Evolutionary conservation across 1,140 invertebrate genomes (phyloP).

Genomic region (Muscidifurax raptorellus): DNA sequence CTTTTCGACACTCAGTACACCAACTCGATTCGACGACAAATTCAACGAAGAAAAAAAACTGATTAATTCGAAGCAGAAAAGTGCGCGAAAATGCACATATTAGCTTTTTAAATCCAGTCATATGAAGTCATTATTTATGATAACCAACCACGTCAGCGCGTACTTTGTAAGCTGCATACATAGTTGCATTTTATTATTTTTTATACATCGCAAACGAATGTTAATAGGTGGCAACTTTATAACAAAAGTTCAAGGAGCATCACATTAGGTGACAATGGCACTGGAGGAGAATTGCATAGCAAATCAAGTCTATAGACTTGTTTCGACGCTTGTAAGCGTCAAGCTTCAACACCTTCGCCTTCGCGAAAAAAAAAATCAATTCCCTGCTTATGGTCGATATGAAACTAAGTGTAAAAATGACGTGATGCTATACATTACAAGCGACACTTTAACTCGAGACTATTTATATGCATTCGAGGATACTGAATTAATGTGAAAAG

Average conservation of each 20-base stretch:
- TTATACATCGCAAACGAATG: not conserved
- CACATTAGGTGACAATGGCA: constrained; percentile 3
- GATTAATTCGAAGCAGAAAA: too few relatives aligned
- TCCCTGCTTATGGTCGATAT: constrained; percentile 11
- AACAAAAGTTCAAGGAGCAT: constrained; percentile 47
- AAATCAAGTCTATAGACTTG: constrained; percentile 38
- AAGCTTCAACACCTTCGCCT: constrained; percentile 38
- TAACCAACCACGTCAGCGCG: too few relatives aligned
- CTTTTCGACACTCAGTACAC: too few relatives aligned
- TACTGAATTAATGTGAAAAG: not conserved
- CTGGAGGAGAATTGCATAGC: constrained; percentile 25
- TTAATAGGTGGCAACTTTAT: not conserved
- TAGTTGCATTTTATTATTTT: not conserved
- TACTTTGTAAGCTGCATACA: not conserved
- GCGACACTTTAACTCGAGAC: not conserved
- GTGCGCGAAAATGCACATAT: too few relatives aligned
- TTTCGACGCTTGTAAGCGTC: not conserved
- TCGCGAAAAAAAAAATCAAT: constrained; percentile 35
- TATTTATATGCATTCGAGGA: not conserved
- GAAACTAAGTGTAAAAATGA: constrained; percentile 29
- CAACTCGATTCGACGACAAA: too few relatives aligned
- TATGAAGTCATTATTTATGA: too few relatives aligned
- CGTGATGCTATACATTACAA: not conserved
- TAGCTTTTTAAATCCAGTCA: too few relatives aligned
- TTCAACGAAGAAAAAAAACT: too few relatives aligned